These are phyloP conservation scores for Mallotus villosus DNA, from an alignment of 2,797 vertebrate species.

Conservation along the genomic window DNA sequence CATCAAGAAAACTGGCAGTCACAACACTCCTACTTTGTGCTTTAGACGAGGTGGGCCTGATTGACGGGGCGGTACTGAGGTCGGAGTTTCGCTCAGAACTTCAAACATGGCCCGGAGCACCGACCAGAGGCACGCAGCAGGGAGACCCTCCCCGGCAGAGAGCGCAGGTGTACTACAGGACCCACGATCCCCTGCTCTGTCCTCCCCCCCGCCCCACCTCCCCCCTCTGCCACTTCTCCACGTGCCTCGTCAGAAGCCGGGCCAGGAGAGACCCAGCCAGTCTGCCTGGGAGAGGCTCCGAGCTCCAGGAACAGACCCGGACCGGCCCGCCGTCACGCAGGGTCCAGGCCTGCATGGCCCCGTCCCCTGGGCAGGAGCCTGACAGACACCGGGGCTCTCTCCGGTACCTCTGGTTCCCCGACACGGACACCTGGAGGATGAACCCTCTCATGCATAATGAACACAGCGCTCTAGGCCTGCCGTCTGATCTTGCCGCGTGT, in stretches of 20 bases:
- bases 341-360: constrained; percentile 31
- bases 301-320: constrained; percentile 47
- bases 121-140: constrained; percentile 34
- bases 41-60: too few species aligned
- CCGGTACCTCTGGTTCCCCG: constrained; percentile 32
- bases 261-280: constrained; percentile 53
- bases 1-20: too few species aligned
- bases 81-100: not conserved
- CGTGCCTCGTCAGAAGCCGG: constrained; percentile 63
- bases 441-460: constrained; percentile 70
- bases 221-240: constrained; percentile 48
- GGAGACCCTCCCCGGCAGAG: constrained; percentile 38
- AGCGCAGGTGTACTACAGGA: constrained; percentile 64
- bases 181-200: constrained; percentile 44
- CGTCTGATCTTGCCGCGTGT: constrained; percentile 64
- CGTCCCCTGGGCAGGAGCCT: constrained; percentile 41
- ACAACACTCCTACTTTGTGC: too few species aligned
- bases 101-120: constrained; percentile 16
- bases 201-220: constrained; percentile 30
- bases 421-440: constrained; percentile 55
- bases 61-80: too few species aligned
- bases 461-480: constrained; percentile 58
- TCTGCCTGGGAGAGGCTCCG: constrained; percentile 50
- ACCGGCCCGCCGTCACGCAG: constrained; percentile 41
- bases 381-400: constrained; percentile 44